Evolutionary conservation across 2,888 invertebrate species (phyloP).

Genomic region (Camptogramma bilineatum): DNA sequence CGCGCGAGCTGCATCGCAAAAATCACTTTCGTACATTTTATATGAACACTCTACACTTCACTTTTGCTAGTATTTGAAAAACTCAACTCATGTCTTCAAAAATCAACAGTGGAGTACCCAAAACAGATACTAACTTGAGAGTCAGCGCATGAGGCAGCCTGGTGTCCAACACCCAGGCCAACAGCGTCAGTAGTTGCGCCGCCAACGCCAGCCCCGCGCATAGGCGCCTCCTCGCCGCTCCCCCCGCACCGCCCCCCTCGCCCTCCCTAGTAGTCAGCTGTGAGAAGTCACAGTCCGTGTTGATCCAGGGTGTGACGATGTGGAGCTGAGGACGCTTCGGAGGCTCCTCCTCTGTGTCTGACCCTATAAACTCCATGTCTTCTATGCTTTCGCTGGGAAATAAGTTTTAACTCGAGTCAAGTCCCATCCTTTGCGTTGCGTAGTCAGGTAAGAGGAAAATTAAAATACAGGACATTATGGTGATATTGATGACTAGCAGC

Average conservation of each 20-base stretch:
- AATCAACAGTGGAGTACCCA: not conserved
- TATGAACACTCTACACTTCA: no score
- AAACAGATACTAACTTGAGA: constrained; percentile 53
- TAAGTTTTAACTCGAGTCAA: no score
- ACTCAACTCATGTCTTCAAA: no score
- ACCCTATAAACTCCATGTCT: constrained; percentile 89
- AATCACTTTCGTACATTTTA: no score
- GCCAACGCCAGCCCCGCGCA: constrained; percentile 92
- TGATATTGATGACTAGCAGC: no score
- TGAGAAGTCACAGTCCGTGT: constrained; percentile 92
- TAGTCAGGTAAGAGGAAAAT: no score
- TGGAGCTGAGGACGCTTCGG: constrained; percentile 87
- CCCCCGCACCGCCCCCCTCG: constrained; percentile 45
- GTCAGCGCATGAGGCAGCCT: constrained; percentile 87
- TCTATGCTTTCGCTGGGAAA: constrained; percentile 89
- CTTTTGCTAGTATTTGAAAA: no score
- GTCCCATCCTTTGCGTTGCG: no score
- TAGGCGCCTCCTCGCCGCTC: constrained; percentile 73
- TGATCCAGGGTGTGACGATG: constrained; percentile 92
- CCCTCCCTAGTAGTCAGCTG: constrained; percentile 90
- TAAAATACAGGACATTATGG: no score
- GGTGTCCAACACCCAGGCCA: constrained; percentile 93
- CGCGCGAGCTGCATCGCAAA: no score
- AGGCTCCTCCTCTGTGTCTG: constrained; percentile 87
- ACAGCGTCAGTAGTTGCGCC: constrained; percentile 92